Conservation (phyloP, 2,113 vertebrate genomes). For the Antechinus stuartii region DNA sequence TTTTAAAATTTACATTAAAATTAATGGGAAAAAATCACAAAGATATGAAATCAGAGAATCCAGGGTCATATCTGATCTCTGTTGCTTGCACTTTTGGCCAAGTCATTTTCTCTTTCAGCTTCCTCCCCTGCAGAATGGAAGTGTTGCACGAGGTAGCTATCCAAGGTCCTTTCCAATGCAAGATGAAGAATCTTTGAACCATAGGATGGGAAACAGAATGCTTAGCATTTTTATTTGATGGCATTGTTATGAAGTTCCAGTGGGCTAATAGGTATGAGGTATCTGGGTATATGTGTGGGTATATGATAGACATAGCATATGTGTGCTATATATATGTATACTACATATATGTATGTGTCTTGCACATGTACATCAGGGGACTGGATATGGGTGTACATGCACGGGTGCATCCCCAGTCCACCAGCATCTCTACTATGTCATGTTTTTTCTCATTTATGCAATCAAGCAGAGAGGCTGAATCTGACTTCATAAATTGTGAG, state of each 20-base stretch:
- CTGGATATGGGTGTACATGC: background rate
- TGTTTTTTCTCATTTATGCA: background rate
- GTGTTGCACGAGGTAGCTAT: background rate
- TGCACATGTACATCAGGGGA: background rate
- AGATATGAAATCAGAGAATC: background rate
- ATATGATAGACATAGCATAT: background rate
- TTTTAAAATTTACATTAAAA: background rate
- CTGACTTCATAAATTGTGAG: background rate
- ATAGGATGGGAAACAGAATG: background rate
- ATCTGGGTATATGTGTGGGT: background rate
- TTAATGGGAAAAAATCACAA: background rate
- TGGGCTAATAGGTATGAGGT: background rate
- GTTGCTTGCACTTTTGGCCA: background rate
- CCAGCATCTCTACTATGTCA: background rate
- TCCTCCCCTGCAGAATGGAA: background rate
- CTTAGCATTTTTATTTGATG: background rate
- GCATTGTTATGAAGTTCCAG: background rate
- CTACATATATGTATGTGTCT: no score
- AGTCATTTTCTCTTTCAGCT: background rate
- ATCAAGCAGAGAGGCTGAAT: background rate
- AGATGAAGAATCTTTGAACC: background rate
- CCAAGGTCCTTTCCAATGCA: background rate
- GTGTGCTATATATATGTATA: no score
- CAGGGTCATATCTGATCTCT: background rate
- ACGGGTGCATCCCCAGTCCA: background rate